Evolutionary conservation across 2,797 vertebrate species (phyloP), one percentile per base, ranked within the genome.

Genomic region (Chelmon rostratus): DNA sequence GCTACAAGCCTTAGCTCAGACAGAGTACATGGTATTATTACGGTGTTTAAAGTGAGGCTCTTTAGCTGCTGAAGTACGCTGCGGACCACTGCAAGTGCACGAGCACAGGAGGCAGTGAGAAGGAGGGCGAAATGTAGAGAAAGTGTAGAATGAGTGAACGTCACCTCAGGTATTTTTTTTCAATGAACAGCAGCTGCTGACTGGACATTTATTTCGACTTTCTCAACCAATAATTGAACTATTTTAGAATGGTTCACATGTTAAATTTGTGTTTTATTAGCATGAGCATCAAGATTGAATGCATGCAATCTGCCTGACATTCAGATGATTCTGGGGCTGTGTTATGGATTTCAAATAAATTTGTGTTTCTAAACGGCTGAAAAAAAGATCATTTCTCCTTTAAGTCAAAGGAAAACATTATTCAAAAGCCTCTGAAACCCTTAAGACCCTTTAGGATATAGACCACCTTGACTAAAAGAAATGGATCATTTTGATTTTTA

Each of bases 1-100:
- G 71, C 56, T 81, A 69, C 76, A 78, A 72, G 59, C 44, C 52
- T 73, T 54, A 78, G 66, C 73, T 83, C 25, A 54, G 65, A 75
- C 80, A 82, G 73, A 69, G 75, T 73, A 84, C 84, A 79, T 31
- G 72, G 63, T 46, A 52, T 73, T 59, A 77, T 82, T 68, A 68
- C 69, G 83, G 73, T 50, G 64, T 69, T 82, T 70, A 62, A 76
- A 78, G 38, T 42, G 67, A 61, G n/a, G 56, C 8, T 54, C 58
- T 67, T 63, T 46, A 78, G 37, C 61, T 69, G 35, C 19, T 65
- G 25, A 66, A 77, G 68, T 61, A 61, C 40, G 33, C 25, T 47
- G n/a, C 33, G 16, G 44, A 64, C 33, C 16, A n/a, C 21, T 73
- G 54, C 8, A 62, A 74, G 47, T 3, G 6, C 37, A 56, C 33